Conservation (phyloP, 2,113 vertebrate species). For the Pelobates fuscus region DNA sequence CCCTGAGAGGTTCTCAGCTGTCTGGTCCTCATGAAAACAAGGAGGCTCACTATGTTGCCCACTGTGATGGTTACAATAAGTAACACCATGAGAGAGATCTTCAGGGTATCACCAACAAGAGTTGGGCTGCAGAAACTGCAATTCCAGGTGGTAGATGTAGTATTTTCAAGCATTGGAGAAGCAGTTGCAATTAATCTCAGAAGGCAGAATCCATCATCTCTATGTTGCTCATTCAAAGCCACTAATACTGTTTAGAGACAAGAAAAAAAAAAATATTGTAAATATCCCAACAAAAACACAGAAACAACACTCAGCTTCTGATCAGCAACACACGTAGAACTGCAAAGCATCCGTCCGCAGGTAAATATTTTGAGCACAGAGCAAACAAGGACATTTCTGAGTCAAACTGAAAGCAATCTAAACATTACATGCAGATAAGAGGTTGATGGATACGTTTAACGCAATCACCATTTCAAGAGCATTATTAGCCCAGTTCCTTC, state of each 20-base stretch:
- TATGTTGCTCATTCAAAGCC: background rate
- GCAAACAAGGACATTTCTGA: conserved; percentile 41
- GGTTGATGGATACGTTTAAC: conserved; percentile 25
- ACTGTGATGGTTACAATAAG: conserved; percentile 72
- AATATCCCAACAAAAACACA: background rate
- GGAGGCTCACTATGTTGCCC: conserved; percentile 76
- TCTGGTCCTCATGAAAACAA: conserved; percentile 73
- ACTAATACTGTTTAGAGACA: background rate
- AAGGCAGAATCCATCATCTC: conserved; percentile 23
- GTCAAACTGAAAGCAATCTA: conserved; percentile 45
- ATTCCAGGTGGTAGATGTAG: conserved; percentile 52
- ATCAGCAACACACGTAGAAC: background rate
- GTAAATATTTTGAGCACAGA: conserved; percentile 45
- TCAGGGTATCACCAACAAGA: conserved; percentile 59
- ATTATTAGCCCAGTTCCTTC: conserved; percentile 47
- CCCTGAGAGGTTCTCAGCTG: conserved; percentile 76
- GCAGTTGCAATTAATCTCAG: conserved; percentile 1
- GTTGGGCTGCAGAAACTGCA: conserved; percentile 67
- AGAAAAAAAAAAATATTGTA: background rate
- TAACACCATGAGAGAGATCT: conserved; percentile 70
- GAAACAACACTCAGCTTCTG: conserved; percentile 2
- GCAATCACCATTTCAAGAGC: conserved; percentile 44
- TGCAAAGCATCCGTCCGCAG: conserved; percentile 5
- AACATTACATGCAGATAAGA: conserved; percentile 36
- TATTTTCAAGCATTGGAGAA: conserved; percentile 47